These are phyloP conservation scores for Deladenus siricidicola DNA, from an alignment of 2,888 invertebrate species.

Conservation along the genomic window DNA sequence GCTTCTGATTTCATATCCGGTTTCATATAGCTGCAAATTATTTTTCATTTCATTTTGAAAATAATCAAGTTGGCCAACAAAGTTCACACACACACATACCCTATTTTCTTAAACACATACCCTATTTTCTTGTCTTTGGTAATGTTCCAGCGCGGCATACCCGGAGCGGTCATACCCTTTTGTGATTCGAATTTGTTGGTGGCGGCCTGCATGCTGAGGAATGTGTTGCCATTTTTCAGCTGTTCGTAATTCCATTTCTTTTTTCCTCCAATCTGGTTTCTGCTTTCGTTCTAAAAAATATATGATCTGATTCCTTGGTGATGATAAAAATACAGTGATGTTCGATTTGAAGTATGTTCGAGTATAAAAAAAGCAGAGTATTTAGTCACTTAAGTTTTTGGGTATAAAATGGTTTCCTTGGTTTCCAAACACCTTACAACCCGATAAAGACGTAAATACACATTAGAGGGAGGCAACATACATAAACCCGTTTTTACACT, in stretches of 20 bases:
- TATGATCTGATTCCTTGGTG: not conserved
- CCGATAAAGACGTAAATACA: no score
- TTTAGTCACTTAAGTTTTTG: no score
- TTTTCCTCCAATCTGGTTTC: constrained; percentile 1
- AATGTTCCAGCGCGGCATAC: constrained; percentile 51
- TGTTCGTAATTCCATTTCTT: constrained; percentile 49
- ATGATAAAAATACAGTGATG: not conserved
- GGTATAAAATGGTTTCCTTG: no score
- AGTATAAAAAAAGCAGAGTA: no score
- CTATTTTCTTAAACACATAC: constrained; percentile 21
- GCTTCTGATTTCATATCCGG: constrained; percentile 49
- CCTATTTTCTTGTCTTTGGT: constrained; percentile 51
- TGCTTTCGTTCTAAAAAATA: no score
- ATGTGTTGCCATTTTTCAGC: constrained; percentile 49
- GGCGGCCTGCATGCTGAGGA: constrained; percentile 49
- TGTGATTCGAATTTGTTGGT: constrained; percentile 52
- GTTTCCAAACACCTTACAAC: no score
- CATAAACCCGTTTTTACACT: no score
- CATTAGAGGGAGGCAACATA: no score
- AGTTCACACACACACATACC: not conserved
- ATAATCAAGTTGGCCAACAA: not conserved
- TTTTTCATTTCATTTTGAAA: not conserved
- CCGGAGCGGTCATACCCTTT: constrained; percentile 47
- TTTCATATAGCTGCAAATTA: constrained; percentile 43
- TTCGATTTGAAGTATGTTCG: no score